Base-by-base conservation (phyloP, 2,797 vertebrate species). In the Anguilla megastoma region DNA sequence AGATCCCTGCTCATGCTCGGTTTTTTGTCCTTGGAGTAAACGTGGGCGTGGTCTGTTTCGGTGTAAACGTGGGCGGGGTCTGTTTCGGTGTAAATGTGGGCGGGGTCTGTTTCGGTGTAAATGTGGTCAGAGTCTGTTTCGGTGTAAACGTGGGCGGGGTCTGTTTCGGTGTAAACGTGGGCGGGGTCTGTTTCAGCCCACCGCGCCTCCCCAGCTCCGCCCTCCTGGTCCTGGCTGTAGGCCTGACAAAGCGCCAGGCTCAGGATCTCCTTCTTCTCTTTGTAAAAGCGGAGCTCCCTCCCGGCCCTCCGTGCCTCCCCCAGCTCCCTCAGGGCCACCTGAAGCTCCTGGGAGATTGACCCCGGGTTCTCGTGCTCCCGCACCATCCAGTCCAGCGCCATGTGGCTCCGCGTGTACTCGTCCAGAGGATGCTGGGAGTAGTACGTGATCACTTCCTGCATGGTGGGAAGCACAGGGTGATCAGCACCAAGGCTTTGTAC, bases 371-470 rank as follows among this genome's bases (percentile, higher is more conserved):
- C 96, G 86, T 95, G 96, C 90, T 98, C 98, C 90, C 95, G 96
- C 86, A 95, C 95, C 14, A 98, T 96, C 97, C 98, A 99, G 91
- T 98, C 97, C 92, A 99, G 95, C 89, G 97, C 97, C 97, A 99
- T 97, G 91, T 97, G 97, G 92, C 97, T 98, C 88, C 97, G 96
- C 92, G 97, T 96, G 90, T 94, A 95, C 91, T 97, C 97, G 87
- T 98, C 97, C 60, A 98, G 94, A 6, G 95, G 96, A 86, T 96
- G 96, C 91, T 96, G 96, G 79, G 97, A 97, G 91, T 98, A 99
- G 93, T 98, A 98, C 88, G 95, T 92, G 91, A 99, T 98, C 89
- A 98, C 98, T 90, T 97, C 97, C 98, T 99, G 91, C 89, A 52
- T 83, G 52, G 83, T 36, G 87, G 89, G 36, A 33, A 79, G 33